These are phyloP conservation scores for Tridacna gigas DNA, from an alignment of 2,888 invertebrate genomes.

Conservation along the genomic window DNA sequence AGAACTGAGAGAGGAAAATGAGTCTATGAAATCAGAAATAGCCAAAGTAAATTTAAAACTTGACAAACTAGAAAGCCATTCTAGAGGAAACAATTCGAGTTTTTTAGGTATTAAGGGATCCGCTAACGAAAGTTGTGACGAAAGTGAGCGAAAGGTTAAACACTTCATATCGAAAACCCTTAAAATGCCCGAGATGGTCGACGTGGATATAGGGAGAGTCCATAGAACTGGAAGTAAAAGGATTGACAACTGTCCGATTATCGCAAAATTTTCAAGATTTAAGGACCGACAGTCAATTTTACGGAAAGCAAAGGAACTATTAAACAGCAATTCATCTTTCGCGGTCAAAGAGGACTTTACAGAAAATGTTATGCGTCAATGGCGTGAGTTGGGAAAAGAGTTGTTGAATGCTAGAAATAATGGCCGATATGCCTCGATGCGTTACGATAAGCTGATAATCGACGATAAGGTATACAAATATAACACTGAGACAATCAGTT, in stretches of 20 bases:
- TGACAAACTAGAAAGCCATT: not conserved
- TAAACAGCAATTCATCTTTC: not conserved
- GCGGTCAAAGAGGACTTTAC: not conserved
- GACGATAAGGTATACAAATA: conserved; percentile 30
- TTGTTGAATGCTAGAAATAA: conserved; percentile 8
- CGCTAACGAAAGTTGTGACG: not conserved
- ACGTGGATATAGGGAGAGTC: no score
- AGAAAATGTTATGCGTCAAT: not conserved
- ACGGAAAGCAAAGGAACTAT: not conserved
- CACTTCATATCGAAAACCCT: not conserved
- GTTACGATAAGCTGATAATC: conserved; percentile 34
- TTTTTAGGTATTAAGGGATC: not conserved
- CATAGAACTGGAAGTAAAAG: not conserved
- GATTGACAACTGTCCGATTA: not conserved
- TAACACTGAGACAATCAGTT: not conserved
- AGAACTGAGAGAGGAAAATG: not conserved
- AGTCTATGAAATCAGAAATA: not conserved
- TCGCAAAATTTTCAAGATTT: no score
- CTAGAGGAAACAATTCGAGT: not conserved
- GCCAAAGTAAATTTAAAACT: not conserved
- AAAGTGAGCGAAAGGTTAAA: not conserved
- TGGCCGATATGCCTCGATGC: conserved; percentile 23
- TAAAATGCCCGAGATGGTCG: not conserved
- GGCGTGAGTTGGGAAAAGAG: conserved; percentile 17
- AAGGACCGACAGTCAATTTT: not conserved